phyloP scores from a whole-genome alignment of 2,113 vertebrate genomes.

The Planiliza haematocheilus region DNA sequence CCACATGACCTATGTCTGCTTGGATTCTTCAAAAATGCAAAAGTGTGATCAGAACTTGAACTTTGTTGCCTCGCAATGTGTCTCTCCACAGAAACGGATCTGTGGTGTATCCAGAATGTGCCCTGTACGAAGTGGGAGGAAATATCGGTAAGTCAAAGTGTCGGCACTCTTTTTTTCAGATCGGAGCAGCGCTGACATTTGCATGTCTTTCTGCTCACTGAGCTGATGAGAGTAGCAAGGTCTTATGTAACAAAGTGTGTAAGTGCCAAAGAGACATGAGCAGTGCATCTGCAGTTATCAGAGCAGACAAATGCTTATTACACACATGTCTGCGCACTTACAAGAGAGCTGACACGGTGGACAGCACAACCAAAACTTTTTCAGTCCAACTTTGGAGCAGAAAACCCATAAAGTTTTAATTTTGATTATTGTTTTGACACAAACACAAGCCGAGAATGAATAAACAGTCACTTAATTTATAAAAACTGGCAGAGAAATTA shows the following conservation, averaged over 20 bases:
- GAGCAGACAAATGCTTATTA: constrained; percentile 75
- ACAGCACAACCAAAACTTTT: constrained; percentile 1
- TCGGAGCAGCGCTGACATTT: constrained; percentile 51
- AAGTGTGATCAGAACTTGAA: no score
- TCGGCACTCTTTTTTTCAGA: background rate
- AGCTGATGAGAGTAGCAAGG: constrained; percentile 56
- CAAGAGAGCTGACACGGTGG: constrained; percentile 40
- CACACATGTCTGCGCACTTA: constrained; percentile 59
- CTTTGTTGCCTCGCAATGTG: background rate
- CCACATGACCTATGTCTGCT: background rate
- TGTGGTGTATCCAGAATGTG: constrained; percentile 68
- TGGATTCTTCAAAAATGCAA: background rate
- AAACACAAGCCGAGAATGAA: background rate
- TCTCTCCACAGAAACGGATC: constrained; percentile 81
- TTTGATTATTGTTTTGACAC: background rate
- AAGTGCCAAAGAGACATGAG: constrained; percentile 35
- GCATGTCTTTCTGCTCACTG: constrained; percentile 73
- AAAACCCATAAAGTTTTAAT: background rate
- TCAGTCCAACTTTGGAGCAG: background rate
- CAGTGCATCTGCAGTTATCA: constrained; percentile 75
- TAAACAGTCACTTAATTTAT: background rate
- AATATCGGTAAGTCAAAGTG: constrained; percentile 86
- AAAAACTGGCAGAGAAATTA: background rate
- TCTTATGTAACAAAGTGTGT: constrained; percentile 65
- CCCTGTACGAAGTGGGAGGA: constrained; percentile 90